phyloP scores from a whole-genome alignment of 2,113 vertebrate genomes.

The Limanda limanda region DNA sequence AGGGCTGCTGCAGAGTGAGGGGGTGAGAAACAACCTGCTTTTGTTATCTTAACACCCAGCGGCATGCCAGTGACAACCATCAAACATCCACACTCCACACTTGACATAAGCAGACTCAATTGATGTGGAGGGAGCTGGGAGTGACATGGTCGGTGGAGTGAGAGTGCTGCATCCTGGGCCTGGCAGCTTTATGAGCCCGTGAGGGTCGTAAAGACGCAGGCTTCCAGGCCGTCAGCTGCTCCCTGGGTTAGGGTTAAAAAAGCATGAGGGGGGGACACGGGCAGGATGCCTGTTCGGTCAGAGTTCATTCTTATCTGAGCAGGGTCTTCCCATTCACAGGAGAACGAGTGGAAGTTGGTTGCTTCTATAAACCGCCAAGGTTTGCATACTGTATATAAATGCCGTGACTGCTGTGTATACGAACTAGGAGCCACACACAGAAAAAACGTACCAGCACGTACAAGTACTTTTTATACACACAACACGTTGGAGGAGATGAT shows the following conservation, averaged over 20 bases:
- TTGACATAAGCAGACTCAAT: slow-evolving; percentile 61
- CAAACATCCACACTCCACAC: slow-evolving; percentile 59
- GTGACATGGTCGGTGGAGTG: slow-evolving; percentile 60
- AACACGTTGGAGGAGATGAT: slow-evolving; percentile 39
- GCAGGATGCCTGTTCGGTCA: slow-evolving; percentile 72
- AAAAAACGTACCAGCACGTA: not conserved
- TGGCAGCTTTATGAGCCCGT: slow-evolving; percentile 73
- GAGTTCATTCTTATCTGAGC: slow-evolving; percentile 65
- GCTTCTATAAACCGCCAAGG: not conserved
- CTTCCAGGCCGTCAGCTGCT: slow-evolving; percentile 47
- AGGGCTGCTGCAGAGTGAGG: slow-evolving; percentile 45
- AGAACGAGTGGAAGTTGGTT: not conserved
- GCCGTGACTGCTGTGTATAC: not conserved
- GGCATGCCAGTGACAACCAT: slow-evolving; percentile 61
- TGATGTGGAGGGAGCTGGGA: slow-evolving; percentile 59
- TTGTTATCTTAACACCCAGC: slow-evolving; percentile 69
- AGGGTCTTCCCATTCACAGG: slow-evolving; percentile 49
- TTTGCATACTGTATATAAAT: not conserved
- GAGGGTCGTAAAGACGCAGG: slow-evolving; percentile 66
- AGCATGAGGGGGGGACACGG: slow-evolving; percentile 50
- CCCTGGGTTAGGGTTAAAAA: slow-evolving; percentile 65
- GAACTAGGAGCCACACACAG: too few species aligned
- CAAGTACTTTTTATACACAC: not conserved
- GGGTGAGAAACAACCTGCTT: slow-evolving; percentile 61
- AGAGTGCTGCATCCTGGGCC: slow-evolving; percentile 67